Percentiles rank a stretch among this genome's conserved stretches.
These are phyloP conservation scores for Torymus tubicola DNA, from an alignment of 2,888 invertebrate species.

Conservation along the genomic window DNA sequence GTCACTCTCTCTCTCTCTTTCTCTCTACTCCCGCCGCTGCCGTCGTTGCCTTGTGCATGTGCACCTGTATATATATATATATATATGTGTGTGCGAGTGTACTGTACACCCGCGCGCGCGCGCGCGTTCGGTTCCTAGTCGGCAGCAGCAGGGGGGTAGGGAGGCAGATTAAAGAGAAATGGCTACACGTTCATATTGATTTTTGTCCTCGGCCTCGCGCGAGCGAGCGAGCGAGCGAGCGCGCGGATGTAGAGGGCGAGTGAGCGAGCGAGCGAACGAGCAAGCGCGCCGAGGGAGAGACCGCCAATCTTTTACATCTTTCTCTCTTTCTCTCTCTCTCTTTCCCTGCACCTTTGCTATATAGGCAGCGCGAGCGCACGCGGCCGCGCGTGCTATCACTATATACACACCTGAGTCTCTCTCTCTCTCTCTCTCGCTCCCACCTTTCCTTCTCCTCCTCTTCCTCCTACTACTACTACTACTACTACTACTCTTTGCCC, in stretches of 20 bases:
- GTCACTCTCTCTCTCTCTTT: no score
- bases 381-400: conserved; percentile 34
- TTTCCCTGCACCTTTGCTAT: conserved; percentile 53
- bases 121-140: conserved; percentile 63
- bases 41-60: no score
- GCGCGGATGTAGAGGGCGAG: no score
- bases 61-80: not conserved
- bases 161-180: conserved; percentile 76
- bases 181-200: conserved; percentile 77
- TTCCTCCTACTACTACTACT: not conserved
- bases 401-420: conserved; percentile 50
- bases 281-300: conserved; percentile 69
- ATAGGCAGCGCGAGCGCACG: no score
- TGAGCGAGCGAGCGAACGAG: no score
- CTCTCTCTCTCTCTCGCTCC: conserved; percentile 25
- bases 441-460: conserved; percentile 37
- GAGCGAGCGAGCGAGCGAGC: conserved; percentile 60
- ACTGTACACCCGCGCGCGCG: not conserved
- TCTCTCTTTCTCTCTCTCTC: conserved; percentile 61
- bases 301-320: conserved; percentile 70
- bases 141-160: conserved; percentile 67
- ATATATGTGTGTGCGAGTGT: not conserved
- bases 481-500: conserved; percentile 42
- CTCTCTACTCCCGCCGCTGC: no score
- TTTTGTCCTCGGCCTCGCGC: conserved; percentile 71